Evolutionary conservation across 2,113 vertebrate genomes (phyloP).

Genomic region (Sylvilagus bachmani): DNA sequence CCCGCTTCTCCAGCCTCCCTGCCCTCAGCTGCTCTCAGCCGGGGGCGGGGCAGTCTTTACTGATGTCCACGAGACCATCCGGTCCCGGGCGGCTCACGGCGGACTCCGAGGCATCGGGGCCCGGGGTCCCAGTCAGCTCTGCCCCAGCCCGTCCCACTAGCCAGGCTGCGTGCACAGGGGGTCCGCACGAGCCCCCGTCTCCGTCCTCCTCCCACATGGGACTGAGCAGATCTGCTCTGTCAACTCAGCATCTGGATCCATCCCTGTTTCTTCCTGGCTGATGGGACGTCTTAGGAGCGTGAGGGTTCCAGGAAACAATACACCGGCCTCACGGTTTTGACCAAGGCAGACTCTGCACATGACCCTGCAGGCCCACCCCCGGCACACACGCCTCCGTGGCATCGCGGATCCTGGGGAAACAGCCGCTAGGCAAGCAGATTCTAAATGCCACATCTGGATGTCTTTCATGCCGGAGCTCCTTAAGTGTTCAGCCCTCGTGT

Average conservation of each 20-base stretch:
- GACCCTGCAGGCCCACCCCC: not conserved
- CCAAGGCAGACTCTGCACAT: accelerated
- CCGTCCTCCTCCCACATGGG: no score
- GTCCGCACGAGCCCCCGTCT: accelerated
- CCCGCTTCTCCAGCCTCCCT: no score
- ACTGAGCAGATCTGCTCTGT: no score
- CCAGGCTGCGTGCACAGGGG: no score
- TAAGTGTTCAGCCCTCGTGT: not conserved
- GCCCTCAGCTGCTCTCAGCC: not conserved
- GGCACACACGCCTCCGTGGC: not conserved
- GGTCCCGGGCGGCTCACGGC: accelerated
- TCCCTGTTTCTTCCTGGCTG: not conserved
- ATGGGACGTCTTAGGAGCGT: not conserved
- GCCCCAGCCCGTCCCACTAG: not conserved
- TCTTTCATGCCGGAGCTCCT: slow-evolving; percentile 48
- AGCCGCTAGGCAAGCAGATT: slow-evolving; percentile 10
- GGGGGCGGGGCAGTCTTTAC: not conserved
- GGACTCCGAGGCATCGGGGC: not conserved
- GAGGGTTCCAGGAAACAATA: not conserved
- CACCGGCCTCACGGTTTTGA: not conserved
- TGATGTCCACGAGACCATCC: accelerated
- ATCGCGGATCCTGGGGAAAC: slow-evolving; percentile 5
- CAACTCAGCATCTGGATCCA: no score
- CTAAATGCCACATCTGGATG: slow-evolving; percentile 50
- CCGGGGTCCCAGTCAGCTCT: not conserved